Percentiles rank a stretch among this genome's conserved stretches.
phyloP scores from a whole-genome alignment of 2,113 vertebrate genomes.

The Notarius lentiginosus region DNA sequence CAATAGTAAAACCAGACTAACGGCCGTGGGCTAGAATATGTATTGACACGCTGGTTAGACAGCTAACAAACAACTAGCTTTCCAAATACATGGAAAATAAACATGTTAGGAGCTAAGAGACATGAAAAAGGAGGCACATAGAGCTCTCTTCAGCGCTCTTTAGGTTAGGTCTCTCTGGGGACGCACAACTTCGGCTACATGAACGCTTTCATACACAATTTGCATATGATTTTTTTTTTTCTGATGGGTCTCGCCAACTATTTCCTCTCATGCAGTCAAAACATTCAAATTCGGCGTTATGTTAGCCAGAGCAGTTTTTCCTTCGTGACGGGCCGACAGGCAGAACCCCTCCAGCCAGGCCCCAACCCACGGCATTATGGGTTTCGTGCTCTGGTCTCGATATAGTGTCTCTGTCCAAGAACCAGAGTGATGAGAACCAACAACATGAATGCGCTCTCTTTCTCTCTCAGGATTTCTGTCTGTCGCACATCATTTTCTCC shows the following conservation, averaged over 20 bases:
- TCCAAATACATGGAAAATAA: slow-evolving; percentile 52
- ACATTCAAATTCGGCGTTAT: slow-evolving; percentile 73
- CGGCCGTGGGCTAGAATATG: neutral
- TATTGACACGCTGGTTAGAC: slow-evolving; percentile 45
- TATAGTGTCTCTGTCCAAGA: slow-evolving; percentile 65
- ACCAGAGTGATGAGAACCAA: slow-evolving; percentile 62
- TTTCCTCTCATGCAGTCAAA: slow-evolving; percentile 71
- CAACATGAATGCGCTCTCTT: slow-evolving; percentile 54
- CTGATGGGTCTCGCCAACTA: slow-evolving; percentile 61
- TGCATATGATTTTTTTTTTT: slow-evolving; percentile 52
- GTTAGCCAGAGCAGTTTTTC: slow-evolving; percentile 71
- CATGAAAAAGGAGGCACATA: slow-evolving; percentile 44
- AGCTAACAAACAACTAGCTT: slow-evolving; percentile 44
- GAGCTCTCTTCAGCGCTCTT: slow-evolving; percentile 36
- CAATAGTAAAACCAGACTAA: slow-evolving; percentile 42
- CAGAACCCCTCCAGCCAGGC: slow-evolving; percentile 35
- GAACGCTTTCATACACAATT: slow-evolving; percentile 63
- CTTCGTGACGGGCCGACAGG: slow-evolving; percentile 66
- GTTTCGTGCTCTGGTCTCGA: slow-evolving; percentile 61
- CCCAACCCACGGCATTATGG: slow-evolving; percentile 54
- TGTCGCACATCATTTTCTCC: slow-evolving; percentile 16
- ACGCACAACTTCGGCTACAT: slow-evolving; percentile 47
- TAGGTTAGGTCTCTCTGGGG: slow-evolving; percentile 24
- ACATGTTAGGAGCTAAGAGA: slow-evolving; percentile 22
- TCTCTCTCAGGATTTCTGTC: neutral